A percentile compares a stretch with the other conserved stretches of the same genome.
Evolutionary conservation across 2,888 invertebrate genomes (phyloP).

Genomic region (Lingula anatina): DNA sequence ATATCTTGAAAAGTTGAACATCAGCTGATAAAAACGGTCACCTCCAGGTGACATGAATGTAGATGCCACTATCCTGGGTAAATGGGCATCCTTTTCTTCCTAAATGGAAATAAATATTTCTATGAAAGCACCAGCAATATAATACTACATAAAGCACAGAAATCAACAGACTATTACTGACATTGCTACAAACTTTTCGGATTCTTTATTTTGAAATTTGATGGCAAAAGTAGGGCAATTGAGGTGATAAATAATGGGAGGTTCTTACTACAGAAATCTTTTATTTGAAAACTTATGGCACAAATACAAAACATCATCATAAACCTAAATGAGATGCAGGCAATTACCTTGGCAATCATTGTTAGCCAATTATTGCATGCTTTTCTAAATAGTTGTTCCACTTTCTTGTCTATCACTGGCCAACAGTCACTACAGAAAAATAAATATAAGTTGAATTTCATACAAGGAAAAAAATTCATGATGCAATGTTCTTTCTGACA

Average conservation of each 20-base stretch:
- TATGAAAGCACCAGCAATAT: not conserved
- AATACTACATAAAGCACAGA: not conserved
- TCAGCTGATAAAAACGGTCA: constrained; percentile 40
- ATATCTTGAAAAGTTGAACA: constrained; percentile 39
- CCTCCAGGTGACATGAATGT: constrained; percentile 48
- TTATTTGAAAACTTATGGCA: no score
- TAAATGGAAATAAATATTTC: constrained; percentile 13
- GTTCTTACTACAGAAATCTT: no score
- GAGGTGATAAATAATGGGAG: no score
- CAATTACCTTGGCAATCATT: constrained; percentile 36
- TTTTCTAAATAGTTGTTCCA: constrained; percentile 40
- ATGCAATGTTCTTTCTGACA: no score
- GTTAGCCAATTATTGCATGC: constrained; percentile 38
- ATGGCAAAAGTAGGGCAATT: no score
- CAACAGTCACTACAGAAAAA: constrained; percentile 38
- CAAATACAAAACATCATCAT: no score
- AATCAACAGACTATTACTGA: no score
- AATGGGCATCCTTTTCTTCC: constrained; percentile 38
- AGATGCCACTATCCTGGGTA: constrained; percentile 40
- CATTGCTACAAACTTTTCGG: no score
- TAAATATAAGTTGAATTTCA: not conserved
- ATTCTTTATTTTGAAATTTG: no score
- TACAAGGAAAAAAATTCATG: no score
- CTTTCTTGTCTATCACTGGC: constrained; percentile 45
- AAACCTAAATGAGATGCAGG: no score